phyloP scores from a whole-genome alignment of 2,113 vertebrate genomes.

The Lepus europaeus region DNA sequence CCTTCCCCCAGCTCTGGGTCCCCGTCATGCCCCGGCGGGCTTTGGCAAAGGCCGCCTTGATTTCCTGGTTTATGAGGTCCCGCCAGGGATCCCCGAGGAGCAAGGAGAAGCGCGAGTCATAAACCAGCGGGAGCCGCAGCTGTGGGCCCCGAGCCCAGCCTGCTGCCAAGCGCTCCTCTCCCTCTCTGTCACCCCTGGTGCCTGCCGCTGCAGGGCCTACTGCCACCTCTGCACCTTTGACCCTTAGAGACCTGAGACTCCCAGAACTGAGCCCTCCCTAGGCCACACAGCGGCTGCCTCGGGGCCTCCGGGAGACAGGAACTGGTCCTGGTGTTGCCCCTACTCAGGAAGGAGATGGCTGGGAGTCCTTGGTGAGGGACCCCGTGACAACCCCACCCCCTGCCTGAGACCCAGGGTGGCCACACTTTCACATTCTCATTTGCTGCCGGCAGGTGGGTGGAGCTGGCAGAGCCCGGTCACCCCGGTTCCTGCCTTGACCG shows the following conservation, averaged over 20 bases:
- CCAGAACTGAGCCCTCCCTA: not conserved
- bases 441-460: not conserved
- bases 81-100: slow-evolving; percentile 91
- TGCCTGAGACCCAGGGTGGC: no score
- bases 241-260: not conserved
- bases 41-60: slow-evolving; percentile 91
- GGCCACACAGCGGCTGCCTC: not conserved
- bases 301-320: not conserved
- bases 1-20: not conserved
- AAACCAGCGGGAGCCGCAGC: not conserved
- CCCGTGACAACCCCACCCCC: not conserved
- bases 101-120: not conserved
- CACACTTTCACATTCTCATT: not conserved
- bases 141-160: not conserved
- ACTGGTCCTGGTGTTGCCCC: not conserved
- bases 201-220: not conserved
- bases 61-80: slow-evolving; percentile 91
- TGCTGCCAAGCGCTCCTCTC: not conserved
- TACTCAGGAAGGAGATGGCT: not conserved
- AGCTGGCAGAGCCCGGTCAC: not conserved
- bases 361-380: not conserved
- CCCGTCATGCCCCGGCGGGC: slow-evolving; percentile 80
- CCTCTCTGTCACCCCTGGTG: not conserved
- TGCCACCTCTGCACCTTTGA: not conserved
- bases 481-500: not conserved